These are phyloP conservation scores for Spicauda simplicius DNA, from an alignment of 2,888 invertebrate genomes.

Conservation along the genomic window DNA sequence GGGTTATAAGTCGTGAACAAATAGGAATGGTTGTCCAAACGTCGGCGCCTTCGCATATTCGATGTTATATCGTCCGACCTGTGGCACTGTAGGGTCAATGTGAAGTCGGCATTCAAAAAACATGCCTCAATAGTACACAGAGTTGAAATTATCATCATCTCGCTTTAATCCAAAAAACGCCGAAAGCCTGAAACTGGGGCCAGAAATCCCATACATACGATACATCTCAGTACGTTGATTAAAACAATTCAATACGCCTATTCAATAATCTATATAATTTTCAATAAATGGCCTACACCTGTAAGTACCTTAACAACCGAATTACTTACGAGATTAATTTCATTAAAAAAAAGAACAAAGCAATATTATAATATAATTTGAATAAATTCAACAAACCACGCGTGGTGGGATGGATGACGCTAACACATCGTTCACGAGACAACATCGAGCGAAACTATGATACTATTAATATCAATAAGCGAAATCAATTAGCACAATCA, in stretches of 20 bases:
- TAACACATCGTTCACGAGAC: conserved; percentile 48
- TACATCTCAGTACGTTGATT: conserved; percentile 8
- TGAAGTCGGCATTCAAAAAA: conserved; percentile 7
- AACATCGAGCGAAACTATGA: conserved; percentile 52
- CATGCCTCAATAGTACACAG: not conserved
- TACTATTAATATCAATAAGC: conserved; percentile 47
- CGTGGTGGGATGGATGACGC: conserved; percentile 21
- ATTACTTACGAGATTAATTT: conserved; percentile 50
- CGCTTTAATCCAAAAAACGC: not conserved
- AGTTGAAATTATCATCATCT: not conserved
- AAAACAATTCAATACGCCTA: conserved; percentile 5
- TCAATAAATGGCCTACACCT: conserved; percentile 56
- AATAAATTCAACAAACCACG: conserved; percentile 41
- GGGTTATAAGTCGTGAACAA: not conserved
- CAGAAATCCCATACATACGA: not conserved
- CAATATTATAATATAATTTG: conserved; percentile 32
- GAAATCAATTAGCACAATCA: conserved; percentile 50
- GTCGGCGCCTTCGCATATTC: not conserved
- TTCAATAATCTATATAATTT: conserved; percentile 49
- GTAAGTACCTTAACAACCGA: conserved; percentile 59
- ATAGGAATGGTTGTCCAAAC: not conserved
- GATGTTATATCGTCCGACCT: too few species aligned
- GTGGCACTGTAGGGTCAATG: conserved; percentile 7
- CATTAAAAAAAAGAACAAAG: conserved; percentile 40
- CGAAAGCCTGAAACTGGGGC: conserved; percentile 6